Evolutionary conservation across 2,113 vertebrate genomes (phyloP), one percentile per base, ranked within the genome.

Genomic region (Tachycineta bicolor): DNA sequence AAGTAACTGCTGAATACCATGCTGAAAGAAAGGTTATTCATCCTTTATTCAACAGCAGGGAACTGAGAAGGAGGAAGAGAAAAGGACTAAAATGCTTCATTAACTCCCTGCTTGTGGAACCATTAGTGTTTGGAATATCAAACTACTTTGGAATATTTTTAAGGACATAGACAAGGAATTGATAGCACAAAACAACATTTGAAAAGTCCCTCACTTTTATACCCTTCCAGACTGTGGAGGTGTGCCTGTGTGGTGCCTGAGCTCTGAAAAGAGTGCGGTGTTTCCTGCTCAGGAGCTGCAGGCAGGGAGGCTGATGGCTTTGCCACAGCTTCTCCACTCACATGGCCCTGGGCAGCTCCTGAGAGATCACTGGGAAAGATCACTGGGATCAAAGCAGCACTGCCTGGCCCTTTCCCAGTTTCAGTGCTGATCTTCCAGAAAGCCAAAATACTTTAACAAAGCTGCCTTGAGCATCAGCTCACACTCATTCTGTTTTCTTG

Each of bases 181-280:
- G 25, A 39, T 29, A 83, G 59, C 29, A 55, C 11, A 59, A 78
- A 74, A 11, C 39, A 76, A 47, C 15, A 4, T 44, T 67, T 67
- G 62, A 64, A 33, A 78, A 82, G 12, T 22, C 52, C 22, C 29
- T 20, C 7, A 4, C 25, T 21, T 62, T 53, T n/a, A 46, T 16
- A 53, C 7, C 7, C 17, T 44, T 75, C 26, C 65, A 52, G 4
- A 60, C 56, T 5, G 9, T 39, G 34, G 39, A 77, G 46, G 0
- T 2, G 21, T 60, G 37, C 50, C 15, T 15, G 52, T 7, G 16
- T 47, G 62, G n/a, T 79, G 74, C 29, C n/a, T 10, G 0, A n/a
- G 47, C 76, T 63, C 52, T 21, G 26, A 63, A n/a, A 2, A 56
- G 49, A 0, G 0, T 14, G 21, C 1, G 2, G 26, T 34, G 33